Base-by-base conservation (phyloP, 2,113 vertebrate species). In the Synchiropus splendidus region DNA sequence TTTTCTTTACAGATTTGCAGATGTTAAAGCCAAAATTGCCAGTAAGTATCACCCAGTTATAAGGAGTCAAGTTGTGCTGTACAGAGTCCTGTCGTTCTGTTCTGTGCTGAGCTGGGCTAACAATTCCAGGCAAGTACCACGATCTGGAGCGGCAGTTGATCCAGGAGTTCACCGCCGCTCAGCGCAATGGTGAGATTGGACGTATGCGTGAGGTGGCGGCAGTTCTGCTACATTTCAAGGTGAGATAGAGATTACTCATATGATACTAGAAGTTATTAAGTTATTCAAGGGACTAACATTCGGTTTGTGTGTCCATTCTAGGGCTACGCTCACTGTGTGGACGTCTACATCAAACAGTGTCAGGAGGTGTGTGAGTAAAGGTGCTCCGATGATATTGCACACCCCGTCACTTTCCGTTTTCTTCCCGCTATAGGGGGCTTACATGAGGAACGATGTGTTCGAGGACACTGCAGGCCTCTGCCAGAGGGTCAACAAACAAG, bases 321-420 rank as follows among this genome's bases (percentile, higher is more conserved):
- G 95, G 95, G 95, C 61, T 99, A 99, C 75, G 96, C 95, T 57
- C 93, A 99, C 72, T 99, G 95, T 52, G 93, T 99, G 61, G 95
- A 99, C 67, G 95, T 99, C 67, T 99, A 99, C 70, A 98, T 98
- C 82, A 97, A 95, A 70, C 95, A 99, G 68, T 97, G 94, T 82
- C 95, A 98, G 74, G 95, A 99, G 84, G 95, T 97, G 86, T 88
- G 45, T 38, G 35, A 10, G 15, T 12, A 10, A 34, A 18, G 6
- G 9, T 13, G 9, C 21, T 14, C 9, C 5, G 12, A 12, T 1
- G 15, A 3, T 12, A n/a, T 1, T 18, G 12, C 12, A 18, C 18
- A 12, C n/a, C 2, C 11, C 13, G 9, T 49, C 5, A 5, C 16
- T 58, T 17, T 47, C 2, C 39, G 16, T 45, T n/a, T n/a, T n/a